Conservation (phyloP, 2,797 vertebrate genomes). For the Peromyscus aztecus region DNA sequence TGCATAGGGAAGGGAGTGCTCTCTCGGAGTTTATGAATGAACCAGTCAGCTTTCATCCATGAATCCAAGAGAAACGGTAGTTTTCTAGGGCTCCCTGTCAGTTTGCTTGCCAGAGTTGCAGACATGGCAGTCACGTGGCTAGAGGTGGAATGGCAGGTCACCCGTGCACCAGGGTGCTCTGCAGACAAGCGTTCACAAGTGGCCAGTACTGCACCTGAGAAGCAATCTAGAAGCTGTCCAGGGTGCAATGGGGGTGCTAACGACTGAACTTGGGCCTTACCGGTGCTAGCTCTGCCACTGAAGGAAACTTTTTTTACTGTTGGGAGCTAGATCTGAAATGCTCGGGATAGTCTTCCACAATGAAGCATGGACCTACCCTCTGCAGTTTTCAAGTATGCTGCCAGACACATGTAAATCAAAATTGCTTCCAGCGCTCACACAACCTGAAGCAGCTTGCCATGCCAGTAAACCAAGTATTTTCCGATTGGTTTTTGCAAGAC, state of each 20-base stretch:
- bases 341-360: not conserved
- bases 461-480: constrained; percentile 13
- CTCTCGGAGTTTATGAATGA: not conserved
- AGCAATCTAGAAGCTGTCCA: not conserved
- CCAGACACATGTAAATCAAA: not conserved
- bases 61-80: constrained; percentile 6
- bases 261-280: not conserved
- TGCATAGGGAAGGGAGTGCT: not conserved
- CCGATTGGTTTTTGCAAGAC: not conserved
- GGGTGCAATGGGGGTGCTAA: too few relatives aligned
- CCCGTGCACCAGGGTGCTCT: not conserved
- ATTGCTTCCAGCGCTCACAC: constrained; percentile 13
- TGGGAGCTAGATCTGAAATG: not conserved
- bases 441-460: constrained; percentile 23
- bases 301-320: not conserved
- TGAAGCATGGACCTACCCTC: not conserved
- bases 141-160: not conserved
- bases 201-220: not conserved
- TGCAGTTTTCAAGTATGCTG: constrained; percentile 27
- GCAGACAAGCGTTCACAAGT: not conserved
- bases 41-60: constrained; percentile 27
- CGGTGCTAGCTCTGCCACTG: too few relatives aligned
- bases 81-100: constrained; percentile 32
- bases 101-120: not conserved
- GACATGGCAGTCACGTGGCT: not conserved